Conservation (phyloP, 2,888 invertebrate genomes). For the Schizotus pectinicornis region DNA sequence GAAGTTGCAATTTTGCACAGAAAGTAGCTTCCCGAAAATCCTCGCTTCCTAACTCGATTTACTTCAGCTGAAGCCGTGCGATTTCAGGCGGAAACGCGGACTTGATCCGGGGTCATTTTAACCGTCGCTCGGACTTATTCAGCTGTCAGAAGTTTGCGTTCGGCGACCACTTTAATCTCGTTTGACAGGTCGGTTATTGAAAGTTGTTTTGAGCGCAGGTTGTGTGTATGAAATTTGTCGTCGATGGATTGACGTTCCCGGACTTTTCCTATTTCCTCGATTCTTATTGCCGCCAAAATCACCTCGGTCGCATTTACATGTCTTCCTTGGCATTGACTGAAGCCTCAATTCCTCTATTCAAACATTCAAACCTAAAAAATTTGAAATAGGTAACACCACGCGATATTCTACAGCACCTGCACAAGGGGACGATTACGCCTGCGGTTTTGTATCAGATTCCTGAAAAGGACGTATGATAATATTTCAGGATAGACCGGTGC, state of each 20-base stretch:
- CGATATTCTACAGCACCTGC: too few relatives aligned
- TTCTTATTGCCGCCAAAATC: background rate
- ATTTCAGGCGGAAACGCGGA: conserved; percentile 12
- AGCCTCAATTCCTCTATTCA: too few relatives aligned
- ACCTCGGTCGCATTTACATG: too few relatives aligned
- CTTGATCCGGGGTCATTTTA: conserved; percentile 23
- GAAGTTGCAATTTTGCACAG: too few relatives aligned
- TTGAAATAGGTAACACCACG: too few relatives aligned
- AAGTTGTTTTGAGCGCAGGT: conserved; percentile 17
- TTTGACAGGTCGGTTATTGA: conserved; percentile 29
- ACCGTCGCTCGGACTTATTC: conserved; percentile 29
- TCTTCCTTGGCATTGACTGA: too few relatives aligned
- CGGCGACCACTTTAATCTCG: conserved; percentile 37
- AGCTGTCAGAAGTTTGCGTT: conserved; percentile 35
- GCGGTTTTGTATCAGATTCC: too few relatives aligned
- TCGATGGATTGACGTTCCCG: background rate
- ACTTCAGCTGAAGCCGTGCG: conserved; percentile 20
- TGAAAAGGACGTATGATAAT: too few relatives aligned
- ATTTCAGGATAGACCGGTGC: too few relatives aligned
- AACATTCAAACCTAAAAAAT: too few relatives aligned
- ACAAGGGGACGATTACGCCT: too few relatives aligned
- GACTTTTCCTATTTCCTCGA: conserved; percentile 5
- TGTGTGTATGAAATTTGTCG: conserved; percentile 3
- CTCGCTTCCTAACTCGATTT: conserved; percentile 19
- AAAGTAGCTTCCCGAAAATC: too few relatives aligned